Conservation (phyloP, 2,113 vertebrate genomes). For the Herpetotheres cachinnans region DNA sequence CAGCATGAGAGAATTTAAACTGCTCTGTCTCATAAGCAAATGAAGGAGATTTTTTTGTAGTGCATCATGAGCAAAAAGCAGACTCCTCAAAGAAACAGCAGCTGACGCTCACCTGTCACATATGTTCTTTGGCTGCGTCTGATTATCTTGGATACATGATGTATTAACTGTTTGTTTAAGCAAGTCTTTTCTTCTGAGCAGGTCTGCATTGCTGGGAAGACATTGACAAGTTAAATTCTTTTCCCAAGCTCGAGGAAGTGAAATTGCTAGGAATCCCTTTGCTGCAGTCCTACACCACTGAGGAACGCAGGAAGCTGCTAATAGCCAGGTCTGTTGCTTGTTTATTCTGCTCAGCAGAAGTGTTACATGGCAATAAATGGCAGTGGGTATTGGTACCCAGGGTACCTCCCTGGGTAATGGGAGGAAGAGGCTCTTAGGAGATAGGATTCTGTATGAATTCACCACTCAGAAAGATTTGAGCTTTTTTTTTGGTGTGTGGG, state of each 20-base stretch:
- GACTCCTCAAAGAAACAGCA: background rate
- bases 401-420: no score
- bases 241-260: slow-evolving; percentile 92
- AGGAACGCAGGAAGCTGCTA: slow-evolving; percentile 88
- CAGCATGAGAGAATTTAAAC: background rate
- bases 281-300: slow-evolving; percentile 86
- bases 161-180: slow-evolving; percentile 34
- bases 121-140: background rate
- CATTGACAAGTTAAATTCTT: slow-evolving; percentile 90
- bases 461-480: background rate
- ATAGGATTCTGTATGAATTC: background rate
- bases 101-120: background rate
- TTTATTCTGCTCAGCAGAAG: background rate
- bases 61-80: background rate
- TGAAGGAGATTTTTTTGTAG: background rate
- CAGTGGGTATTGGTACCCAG: no score
- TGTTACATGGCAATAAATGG: background rate
- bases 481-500: background rate
- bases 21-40: background rate
- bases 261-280: slow-evolving; percentile 90
- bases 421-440: background rate
- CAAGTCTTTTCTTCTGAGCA: slow-evolving; percentile 66
- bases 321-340: slow-evolving; percentile 80
- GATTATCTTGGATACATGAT: background rate
- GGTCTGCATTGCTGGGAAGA: slow-evolving; percentile 92